Base-by-base conservation (phyloP, 1,140 invertebrate genomes). In the Mesaphorura yosii region DNA sequence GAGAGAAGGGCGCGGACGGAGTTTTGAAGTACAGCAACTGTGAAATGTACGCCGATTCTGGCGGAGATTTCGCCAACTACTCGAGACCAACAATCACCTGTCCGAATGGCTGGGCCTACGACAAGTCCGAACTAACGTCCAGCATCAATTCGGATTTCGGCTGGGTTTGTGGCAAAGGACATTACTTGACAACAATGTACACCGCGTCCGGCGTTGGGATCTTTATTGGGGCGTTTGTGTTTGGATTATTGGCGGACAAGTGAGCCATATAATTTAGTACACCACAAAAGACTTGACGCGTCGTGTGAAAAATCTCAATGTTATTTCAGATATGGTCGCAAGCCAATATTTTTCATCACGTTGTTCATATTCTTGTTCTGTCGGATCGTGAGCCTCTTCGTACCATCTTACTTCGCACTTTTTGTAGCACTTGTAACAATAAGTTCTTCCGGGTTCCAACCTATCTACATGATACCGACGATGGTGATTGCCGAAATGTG, bases 161-260 rank as follows among this genome's bases (percentile, higher is more conserved):
- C 17, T 59, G 57, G 57, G 57, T 59, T 23, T 59, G 57, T 44
- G 40, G 47, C 17, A 49, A 39, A 19, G 5, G 15, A 17, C 44
- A 53, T 15, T 53, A 45, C 20, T 26, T 38, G 4, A 57, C 59
- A 1, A 47, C 53, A 31, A 39, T 46, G 1, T 61, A 56, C 38
- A 53, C 59, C 1, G 48, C 41, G 2, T 12, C 20, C 17, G 47
- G 25, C 1, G 19, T 57, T 25, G 59, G 55, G 0, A 50, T 53
- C 27, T 51, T 44, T 14, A n/a, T 55, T 23, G 59, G 59, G 34
- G 52, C 55, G 1, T 39, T 61, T 12, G 22, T 57, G 3, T 57
- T 57, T 41, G 59, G 59, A 3, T 44, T 45, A n/a, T 23, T 41
- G 5, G 51, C 55, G 22, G 59, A 61, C 37, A 57, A 50, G 55